Conservation (phyloP, 64 coral and sea anemone genomes). For the Hydrozoanthus tunicans region DNA sequence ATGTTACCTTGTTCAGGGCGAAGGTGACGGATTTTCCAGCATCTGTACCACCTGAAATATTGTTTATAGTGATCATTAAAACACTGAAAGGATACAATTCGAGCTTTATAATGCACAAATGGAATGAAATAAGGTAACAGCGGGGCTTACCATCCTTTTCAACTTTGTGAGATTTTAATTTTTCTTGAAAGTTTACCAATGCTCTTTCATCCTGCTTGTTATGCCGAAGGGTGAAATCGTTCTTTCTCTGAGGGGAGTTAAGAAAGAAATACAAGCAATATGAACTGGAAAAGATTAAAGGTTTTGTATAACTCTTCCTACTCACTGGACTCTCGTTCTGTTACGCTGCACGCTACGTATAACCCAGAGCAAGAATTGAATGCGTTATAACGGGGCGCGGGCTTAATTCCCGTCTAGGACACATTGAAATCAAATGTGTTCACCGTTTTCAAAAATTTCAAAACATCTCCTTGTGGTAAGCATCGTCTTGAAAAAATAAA, state of each 20-base stretch:
- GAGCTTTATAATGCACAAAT: not conserved
- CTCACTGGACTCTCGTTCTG: no score
- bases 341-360: no score
- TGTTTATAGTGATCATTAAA: not conserved
- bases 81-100: not conserved
- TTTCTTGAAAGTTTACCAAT: conserved; percentile 53
- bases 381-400: no score
- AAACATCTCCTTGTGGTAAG: no score
- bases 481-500: no score
- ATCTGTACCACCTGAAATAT: conserved; percentile 27
- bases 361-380: no score
- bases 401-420: no score
- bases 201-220: conserved; percentile 60
- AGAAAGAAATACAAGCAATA: not conserved
- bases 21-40: conserved; percentile 40
- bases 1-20: conserved; percentile 35
- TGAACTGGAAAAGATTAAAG: not conserved
- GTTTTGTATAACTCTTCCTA: no score
- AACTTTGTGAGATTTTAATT: conserved; percentile 47
- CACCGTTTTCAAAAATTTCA: no score
- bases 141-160: conserved; percentile 30
- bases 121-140: not conserved
- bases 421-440: no score
- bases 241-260: conserved; percentile 53
- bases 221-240: conserved; percentile 59